Conservation (phyloP, 2,888 invertebrate species). For the Corythucha ciliata region DNA sequence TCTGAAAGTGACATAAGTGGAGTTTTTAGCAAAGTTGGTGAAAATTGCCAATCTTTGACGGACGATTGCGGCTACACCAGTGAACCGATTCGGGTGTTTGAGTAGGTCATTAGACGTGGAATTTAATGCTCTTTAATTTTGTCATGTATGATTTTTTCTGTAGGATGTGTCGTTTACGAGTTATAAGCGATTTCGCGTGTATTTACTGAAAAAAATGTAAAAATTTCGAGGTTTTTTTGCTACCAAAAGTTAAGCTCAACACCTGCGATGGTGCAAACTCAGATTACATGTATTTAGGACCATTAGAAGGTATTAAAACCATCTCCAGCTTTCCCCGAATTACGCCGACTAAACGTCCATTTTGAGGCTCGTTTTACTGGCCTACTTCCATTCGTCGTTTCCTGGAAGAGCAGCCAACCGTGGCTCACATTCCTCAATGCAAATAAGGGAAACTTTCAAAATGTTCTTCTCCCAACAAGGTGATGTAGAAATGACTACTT, state of each 20-base stretch:
- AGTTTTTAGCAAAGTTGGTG: conserved; percentile 1
- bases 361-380: conserved; percentile 2
- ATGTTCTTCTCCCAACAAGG: too few species aligned
- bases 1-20: conserved; percentile 5
- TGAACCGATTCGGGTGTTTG: not conserved
- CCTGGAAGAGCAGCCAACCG: too few species aligned
- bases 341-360: not conserved
- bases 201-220: conserved; percentile 4
- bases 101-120: not conserved
- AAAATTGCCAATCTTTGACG: conserved; percentile 3
- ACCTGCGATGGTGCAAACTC: conserved; percentile 9
- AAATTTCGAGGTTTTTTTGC: conserved; percentile 4
- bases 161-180: not conserved
- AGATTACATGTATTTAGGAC: conserved; percentile 1
- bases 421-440: too few species aligned
- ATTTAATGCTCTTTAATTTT: conserved; percentile 6
- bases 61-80: not conserved
- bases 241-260: conserved; percentile 8
- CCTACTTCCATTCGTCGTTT: too few species aligned
- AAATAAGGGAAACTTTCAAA: too few species aligned
- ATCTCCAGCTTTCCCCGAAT: conserved; percentile 3
- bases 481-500: too few species aligned
- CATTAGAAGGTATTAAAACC: not conserved
- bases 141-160: not conserved
- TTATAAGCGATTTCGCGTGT: not conserved